Conservation (phyloP, 1,140 invertebrate species). For the Pseudomyrmex sp. region DNA sequence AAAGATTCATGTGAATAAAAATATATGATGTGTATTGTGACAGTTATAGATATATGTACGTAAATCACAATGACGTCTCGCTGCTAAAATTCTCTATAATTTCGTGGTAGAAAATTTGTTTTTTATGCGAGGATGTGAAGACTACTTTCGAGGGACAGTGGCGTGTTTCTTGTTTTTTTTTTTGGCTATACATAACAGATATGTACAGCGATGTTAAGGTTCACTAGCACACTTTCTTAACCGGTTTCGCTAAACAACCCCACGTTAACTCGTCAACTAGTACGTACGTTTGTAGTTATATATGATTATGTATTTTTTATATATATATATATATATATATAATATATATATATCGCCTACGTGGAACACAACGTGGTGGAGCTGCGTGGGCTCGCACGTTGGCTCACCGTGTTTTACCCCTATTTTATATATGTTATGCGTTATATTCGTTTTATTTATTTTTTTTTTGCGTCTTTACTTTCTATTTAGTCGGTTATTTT, state of each 20-base stretch:
- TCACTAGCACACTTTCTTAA: constrained; percentile 70
- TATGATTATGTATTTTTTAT: constrained; percentile 80
- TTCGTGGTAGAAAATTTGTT: constrained; percentile 57
- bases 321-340: constrained; percentile 53
- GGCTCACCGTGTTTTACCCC: constrained; percentile 73
- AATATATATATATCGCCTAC: constrained; percentile 76
- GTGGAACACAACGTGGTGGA: constrained; percentile 82
- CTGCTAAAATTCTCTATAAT: constrained; percentile 36
- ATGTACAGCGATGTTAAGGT: constrained; percentile 69
- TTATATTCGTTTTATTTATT: constrained; percentile 54
- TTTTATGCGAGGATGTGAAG: constrained; percentile 49
- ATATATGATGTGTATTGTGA: not conserved
- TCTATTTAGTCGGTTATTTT: constrained; percentile 72
- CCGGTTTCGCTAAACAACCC: constrained; percentile 56
- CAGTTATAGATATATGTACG: not conserved
- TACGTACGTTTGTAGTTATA: constrained; percentile 77
- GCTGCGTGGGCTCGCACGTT: constrained; percentile 82
- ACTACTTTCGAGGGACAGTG: constrained; percentile 61
- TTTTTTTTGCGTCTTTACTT: constrained; percentile 66
- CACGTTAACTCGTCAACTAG: constrained; percentile 69
- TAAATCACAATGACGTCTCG: not conserved
- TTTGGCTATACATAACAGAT: constrained; percentile 69
- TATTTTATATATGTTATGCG: constrained; percentile 73
- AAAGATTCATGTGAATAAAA: not conserved
- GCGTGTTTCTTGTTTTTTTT: constrained; percentile 12